phyloP scores from a whole-genome alignment of 2,797 vertebrate species.

The Siniperca undulata region DNA sequence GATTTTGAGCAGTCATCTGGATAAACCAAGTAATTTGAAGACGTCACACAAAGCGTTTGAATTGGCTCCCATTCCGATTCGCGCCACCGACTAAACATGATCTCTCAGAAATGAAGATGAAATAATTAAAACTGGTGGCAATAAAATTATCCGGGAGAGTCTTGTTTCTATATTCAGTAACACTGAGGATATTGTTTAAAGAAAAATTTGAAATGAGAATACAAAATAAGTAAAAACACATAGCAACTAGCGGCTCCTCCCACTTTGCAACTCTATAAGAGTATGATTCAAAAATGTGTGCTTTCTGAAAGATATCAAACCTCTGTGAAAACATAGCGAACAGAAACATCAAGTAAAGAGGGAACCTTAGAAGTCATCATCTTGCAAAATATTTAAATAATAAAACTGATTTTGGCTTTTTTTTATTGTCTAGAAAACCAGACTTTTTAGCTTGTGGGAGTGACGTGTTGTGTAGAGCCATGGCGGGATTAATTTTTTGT shows the following conservation, averaged over 20 bases:
- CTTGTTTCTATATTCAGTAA: not conserved
- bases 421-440: constrained; percentile 14
- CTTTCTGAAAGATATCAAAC: not conserved
- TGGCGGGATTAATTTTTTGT: constrained; percentile 12
- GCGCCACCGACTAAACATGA: not conserved
- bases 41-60: not conserved
- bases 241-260: not conserved
- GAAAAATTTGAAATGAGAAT: not conserved
- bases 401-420: not conserved
- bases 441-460: constrained; percentile 4
- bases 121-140: not conserved
- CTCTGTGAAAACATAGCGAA: not conserved
- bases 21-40: not conserved
- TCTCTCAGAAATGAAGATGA: not conserved
- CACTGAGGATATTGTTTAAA: not conserved
- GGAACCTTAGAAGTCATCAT: not conserved
- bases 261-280: not conserved
- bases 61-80: not conserved
- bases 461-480: not conserved
- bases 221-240: not conserved
- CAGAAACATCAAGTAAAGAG: not conserved
- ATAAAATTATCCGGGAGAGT: too few relatives aligned
- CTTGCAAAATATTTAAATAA: not conserved
- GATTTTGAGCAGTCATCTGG: not conserved
- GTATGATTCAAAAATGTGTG: not conserved